A percentile compares a stretch with the other conserved stretches of the same genome.
Conservation (phyloP, 2,797 vertebrate species). For the Garrulus glandarius region DNA sequence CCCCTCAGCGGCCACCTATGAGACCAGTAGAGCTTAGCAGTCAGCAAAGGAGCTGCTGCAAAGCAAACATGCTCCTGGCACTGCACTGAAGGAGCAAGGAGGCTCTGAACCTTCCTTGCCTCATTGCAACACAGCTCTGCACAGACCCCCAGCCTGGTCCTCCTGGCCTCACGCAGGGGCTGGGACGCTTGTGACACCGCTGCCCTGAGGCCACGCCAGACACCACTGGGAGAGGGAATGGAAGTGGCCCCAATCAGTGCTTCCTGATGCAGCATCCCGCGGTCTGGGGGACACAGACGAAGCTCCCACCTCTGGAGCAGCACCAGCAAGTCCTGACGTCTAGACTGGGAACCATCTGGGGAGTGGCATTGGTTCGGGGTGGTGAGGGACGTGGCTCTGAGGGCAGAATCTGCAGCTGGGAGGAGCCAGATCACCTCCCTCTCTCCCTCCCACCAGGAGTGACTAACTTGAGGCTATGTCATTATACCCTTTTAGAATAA, state of each 20-base stretch:
- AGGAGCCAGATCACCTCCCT: neutral
- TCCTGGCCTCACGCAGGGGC: neutral
- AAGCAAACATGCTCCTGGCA: neutral
- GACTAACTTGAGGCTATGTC: neutral
- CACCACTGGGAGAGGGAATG: neutral
- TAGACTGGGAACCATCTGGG: neutral
- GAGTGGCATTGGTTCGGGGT: accelerated
- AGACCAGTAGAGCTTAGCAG: neutral
- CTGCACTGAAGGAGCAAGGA: neutral
- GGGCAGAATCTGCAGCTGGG: neutral
- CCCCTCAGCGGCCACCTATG: neutral
- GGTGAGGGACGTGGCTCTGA: neutral
- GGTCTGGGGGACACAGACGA: neutral
- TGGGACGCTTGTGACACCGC: accelerated
- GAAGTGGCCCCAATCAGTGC: accelerated
- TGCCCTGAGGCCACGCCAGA: neutral
- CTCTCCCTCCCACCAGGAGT: neutral
- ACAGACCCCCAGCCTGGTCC: neutral
- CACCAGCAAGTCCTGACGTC: neutral
- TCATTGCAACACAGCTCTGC: neutral
- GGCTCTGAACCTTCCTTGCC: neutral
- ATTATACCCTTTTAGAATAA: neutral
- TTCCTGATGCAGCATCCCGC: accelerated
- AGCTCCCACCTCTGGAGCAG: neutral
- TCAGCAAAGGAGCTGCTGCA: neutral